phyloP scores from a whole-genome alignment of 23 tunicate genomes.

The Styela clava region DNA sequence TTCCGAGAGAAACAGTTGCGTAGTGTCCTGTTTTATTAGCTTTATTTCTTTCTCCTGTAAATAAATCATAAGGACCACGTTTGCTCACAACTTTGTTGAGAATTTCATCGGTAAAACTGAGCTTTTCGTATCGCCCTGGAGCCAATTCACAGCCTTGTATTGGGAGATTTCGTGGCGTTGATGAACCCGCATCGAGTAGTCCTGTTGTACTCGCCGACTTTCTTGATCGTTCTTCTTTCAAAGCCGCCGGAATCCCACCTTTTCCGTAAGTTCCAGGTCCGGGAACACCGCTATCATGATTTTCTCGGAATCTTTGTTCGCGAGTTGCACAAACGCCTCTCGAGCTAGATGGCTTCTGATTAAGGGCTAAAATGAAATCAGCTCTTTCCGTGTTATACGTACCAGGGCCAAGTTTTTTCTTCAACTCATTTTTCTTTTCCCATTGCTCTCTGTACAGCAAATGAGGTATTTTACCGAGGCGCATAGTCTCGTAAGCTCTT shows the following conservation, averaged over 20 bases:
- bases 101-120: constrained; percentile 64
- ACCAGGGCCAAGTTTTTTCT: constrained; percentile 73
- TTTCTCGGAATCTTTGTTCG: constrained; percentile 60
- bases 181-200: constrained; percentile 73
- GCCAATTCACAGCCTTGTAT: constrained; percentile 76
- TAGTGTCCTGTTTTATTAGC: constrained; percentile 66
- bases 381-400: constrained; percentile 56
- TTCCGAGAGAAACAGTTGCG: constrained; percentile 31
- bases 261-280: constrained; percentile 92
- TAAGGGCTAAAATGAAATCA: constrained; percentile 43
- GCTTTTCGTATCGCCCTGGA: constrained; percentile 80
- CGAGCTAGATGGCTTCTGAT: constrained; percentile 54
- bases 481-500: constrained; percentile 56
- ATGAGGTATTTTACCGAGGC: constrained; percentile 75
- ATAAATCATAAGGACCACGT: constrained; percentile 95
- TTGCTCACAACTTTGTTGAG: constrained; percentile 76
- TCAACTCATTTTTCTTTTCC: constrained; percentile 62
- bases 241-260: constrained; percentile 55
- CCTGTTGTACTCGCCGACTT: constrained; percentile 67
- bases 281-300: constrained; percentile 43
- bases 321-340: constrained; percentile 58
- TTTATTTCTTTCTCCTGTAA: constrained; percentile 62
- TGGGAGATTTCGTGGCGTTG: constrained; percentile 53
- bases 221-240: constrained; percentile 45
- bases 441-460: constrained; percentile 82